A percentile compares a stretch with the other conserved stretches of the same genome.
Conservation (phyloP, 2,113 vertebrate genomes). For the Fulmarus glacialis region DNA sequence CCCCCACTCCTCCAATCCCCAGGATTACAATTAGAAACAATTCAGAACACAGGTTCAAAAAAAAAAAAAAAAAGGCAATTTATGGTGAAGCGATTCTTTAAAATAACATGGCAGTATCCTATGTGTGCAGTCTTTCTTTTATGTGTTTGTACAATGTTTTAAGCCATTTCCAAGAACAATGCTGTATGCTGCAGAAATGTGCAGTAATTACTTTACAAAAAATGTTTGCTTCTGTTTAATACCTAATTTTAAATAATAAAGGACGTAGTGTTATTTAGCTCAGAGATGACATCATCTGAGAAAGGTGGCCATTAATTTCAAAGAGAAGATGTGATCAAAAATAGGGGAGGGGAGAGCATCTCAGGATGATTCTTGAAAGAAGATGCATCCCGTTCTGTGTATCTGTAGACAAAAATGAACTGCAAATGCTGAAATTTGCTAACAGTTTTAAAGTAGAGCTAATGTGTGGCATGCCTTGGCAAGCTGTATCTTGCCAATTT, state of each 20-base stretch:
- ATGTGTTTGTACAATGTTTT: neutral
- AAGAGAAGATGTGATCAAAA: constrained; percentile 25
- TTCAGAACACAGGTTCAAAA: neutral
- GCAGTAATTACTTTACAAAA: neutral
- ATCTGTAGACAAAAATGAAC: constrained; percentile 28
- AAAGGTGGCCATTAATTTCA: neutral
- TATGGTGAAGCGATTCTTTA: neutral
- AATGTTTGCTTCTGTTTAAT: neutral
- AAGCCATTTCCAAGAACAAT: neutral
- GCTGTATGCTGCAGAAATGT: neutral
- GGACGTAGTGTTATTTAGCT: neutral
- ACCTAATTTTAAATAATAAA: constrained; percentile 20
- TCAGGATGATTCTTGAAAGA: neutral
- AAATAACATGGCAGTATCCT: neutral
- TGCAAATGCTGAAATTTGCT: constrained; percentile 48
- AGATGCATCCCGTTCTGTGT: neutral
- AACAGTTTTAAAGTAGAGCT: constrained; percentile 57
- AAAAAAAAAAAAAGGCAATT: neutral
- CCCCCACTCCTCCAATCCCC: neutral
- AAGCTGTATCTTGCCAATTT: constrained; percentile 59
- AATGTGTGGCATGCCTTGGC: constrained; percentile 66
- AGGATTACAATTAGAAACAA: neutral
- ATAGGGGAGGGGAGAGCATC: neutral
- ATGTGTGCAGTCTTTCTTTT: neutral
- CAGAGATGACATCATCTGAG: neutral